Base-by-base conservation (phyloP, 2,113 vertebrate genomes). In the Protobothrops mucrosquamatus region DNA sequence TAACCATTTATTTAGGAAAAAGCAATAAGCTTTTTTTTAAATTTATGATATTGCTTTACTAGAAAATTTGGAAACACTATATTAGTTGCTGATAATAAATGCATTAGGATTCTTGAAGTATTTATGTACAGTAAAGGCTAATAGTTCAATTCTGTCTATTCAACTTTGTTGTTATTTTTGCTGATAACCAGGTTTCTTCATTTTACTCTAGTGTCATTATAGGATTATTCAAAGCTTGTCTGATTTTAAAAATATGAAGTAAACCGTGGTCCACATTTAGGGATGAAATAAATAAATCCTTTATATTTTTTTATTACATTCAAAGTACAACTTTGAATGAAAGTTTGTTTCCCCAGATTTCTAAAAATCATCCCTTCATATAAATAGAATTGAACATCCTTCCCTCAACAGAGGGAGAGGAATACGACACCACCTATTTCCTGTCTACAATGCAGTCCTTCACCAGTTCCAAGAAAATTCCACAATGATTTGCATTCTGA, bases 1-100 rank as follows among this genome's bases (percentile, higher is more conserved):
- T 52, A 89, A 57, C 52, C 14, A 94, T 61, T 87, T 69, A 90
- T 39, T 88, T 89, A 34, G 22, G 81, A 92, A 93, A 89, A 89
- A 91, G 26, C 48, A 92, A 69, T n/a, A 85, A 51, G 92, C 57
- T 29, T 61, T 61, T 26, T 29, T 59, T 59, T 8, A 2, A 57
- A 24, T 24, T 26, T 26, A 24, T 2, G 2, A 59, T 24, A 59
- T 69, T 69, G 3, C 64, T 74, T 74, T 34, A 74, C 64, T 34
- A 74, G 64, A 34, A 74, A 74, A 74, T 34, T 74, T 18, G 4
- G 5, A 74, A 74, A 74, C 15, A 14, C 12, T 34, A 1, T 34
- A 74, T 74, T 74, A 34, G 14, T 34, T 34, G 29, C 4, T 74
- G 29, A 14, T 74, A 34, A 74, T 34, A 34, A 74, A 74, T 18